Evolutionary conservation across 2,888 invertebrate genomes (phyloP).

Genomic region (Craniophora ligustri): DNA sequence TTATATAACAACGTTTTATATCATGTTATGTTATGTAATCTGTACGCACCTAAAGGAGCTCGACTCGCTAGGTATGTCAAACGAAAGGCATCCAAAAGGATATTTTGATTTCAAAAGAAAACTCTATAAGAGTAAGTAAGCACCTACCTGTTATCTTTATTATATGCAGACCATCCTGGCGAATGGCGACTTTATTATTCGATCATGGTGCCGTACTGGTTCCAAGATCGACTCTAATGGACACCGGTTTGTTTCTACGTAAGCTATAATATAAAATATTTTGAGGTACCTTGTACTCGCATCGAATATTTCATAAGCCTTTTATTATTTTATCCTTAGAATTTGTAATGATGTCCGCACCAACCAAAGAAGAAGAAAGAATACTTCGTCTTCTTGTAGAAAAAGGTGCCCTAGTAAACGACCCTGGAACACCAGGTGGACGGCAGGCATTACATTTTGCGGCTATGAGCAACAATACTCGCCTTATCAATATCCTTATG

Average conservation of each 20-base stretch:
- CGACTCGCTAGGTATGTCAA: too few species aligned
- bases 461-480: constrained; percentile 82
- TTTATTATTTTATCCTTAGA: constrained; percentile 60
- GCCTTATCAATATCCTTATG: constrained; percentile 71
- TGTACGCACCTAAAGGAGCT: too few species aligned
- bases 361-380: constrained; percentile 70
- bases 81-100: too few species aligned
- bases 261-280: constrained; percentile 46
- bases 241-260: constrained; percentile 80
- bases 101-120: too few species aligned
- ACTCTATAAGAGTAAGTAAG: too few species aligned
- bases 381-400: constrained; percentile 74
- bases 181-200: constrained; percentile 73
- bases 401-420: constrained; percentile 75
- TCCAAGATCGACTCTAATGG: constrained; percentile 65
- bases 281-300: too few species aligned
- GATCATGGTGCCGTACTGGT: constrained; percentile 73
- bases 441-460: constrained; percentile 85
- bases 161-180: constrained; percentile 69
- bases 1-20: too few species aligned
- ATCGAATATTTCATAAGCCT: background rate
- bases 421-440: constrained; percentile 73
- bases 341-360: constrained; percentile 78
- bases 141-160: too few species aligned
- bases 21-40: too few species aligned